phyloP scores from a whole-genome alignment of 2,888 invertebrate genomes.

The Plagodis dolabraria region DNA sequence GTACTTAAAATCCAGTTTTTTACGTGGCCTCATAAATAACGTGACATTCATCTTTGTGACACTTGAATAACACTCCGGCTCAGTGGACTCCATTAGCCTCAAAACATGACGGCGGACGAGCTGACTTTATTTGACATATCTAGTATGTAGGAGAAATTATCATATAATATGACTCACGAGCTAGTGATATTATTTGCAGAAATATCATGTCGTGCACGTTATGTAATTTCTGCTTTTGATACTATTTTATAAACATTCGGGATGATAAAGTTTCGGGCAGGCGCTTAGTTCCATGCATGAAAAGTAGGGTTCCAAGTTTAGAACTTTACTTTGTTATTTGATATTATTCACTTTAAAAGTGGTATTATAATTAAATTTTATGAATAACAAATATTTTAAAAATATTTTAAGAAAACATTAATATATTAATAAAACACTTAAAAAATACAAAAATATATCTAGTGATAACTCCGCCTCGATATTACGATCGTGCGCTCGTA shows the following conservation, averaged over 20 bases:
- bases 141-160: constrained; percentile 8
- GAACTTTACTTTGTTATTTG: constrained; percentile 20
- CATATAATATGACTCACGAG: constrained; percentile 26
- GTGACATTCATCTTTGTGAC: constrained; percentile 78
- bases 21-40: constrained; percentile 72
- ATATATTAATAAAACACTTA: too few relatives aligned
- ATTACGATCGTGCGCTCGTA: too few relatives aligned
- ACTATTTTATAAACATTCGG: constrained; percentile 28
- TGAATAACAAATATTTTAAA: too few relatives aligned
- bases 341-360: constrained; percentile 29
- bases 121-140: constrained; percentile 58
- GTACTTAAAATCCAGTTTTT: constrained; percentile 61
- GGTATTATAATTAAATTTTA: constrained; percentile 17
- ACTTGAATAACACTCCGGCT: constrained; percentile 73
- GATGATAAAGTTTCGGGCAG: constrained; percentile 23
- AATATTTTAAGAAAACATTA: too few relatives aligned
- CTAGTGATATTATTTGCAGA: constrained; percentile 32
- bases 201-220: constrained; percentile 19
- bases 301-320: constrained; percentile 28
- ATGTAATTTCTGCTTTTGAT: constrained; percentile 23
- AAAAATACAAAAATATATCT: too few relatives aligned
- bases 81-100: constrained; percentile 74
- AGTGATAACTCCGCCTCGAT: too few relatives aligned
- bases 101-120: constrained; percentile 60
- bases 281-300: constrained; percentile 28